Conservation (phyloP, 2,888 invertebrate species). For the Leucania comma region DNA sequence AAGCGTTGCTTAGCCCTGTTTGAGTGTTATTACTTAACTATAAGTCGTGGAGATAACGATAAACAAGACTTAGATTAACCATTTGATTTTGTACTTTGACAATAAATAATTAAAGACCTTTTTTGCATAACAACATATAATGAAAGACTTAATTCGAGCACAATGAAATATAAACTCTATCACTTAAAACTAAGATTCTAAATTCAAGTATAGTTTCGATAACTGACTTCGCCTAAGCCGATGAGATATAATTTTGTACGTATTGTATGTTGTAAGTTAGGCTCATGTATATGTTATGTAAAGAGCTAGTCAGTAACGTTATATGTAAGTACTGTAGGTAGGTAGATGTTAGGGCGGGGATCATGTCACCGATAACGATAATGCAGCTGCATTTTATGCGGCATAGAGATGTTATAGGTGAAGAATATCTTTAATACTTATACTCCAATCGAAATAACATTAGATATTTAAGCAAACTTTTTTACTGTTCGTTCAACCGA, state of each 20-base stretch:
- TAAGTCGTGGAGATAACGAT: too few relatives aligned
- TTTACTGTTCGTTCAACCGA: too few relatives aligned
- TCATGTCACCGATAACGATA: conserved; percentile 23
- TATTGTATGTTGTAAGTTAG: conserved; percentile 9
- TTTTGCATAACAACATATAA: not conserved
- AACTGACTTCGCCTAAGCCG: conserved; percentile 33
- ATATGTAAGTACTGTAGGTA: conserved; percentile 42
- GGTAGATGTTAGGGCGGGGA: conserved; percentile 4
- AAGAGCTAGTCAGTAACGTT: conserved; percentile 71
- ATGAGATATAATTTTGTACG: conserved; percentile 33
- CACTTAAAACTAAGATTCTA: not conserved
- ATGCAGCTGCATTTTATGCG: too few relatives aligned
- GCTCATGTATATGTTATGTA: conserved; percentile 61
- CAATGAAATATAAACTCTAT: not conserved
- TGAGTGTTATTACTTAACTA: too few relatives aligned
- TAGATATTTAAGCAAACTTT: too few relatives aligned
- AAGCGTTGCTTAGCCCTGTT: too few relatives aligned
- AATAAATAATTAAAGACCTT: not conserved
- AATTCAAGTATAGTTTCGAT: conserved; percentile 15
- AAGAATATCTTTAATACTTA: too few relatives aligned
- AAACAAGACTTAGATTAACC: too few relatives aligned
- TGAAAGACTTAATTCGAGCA: fast-evolving
- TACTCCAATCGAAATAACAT: too few relatives aligned
- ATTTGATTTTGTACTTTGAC: not conserved
- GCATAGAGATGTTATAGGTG: too few relatives aligned